Evolutionary conservation across 64 coral and sea anemone genomes (phyloP), one percentile per base, ranked within the genome.

Genomic region (Cladopsammia gracilis): DNA sequence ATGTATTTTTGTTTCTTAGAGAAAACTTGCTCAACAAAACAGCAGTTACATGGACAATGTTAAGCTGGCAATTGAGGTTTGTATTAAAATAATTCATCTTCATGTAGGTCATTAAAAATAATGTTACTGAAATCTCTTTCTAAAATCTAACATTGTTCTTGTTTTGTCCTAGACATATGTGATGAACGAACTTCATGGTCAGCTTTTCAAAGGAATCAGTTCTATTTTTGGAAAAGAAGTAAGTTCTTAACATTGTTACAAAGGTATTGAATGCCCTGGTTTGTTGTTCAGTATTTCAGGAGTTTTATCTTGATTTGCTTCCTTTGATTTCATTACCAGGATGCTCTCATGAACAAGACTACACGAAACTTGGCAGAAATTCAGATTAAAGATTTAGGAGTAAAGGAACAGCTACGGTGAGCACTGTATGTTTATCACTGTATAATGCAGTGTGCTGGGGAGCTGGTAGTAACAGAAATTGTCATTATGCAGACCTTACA

Each of bases 1-100:
- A 62, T 56, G 25, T 81, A 76, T 61, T 67, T 48, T 93, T 89
- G 7, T 82, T 89, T 89, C 72, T 19, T 80, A 99, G 98, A 90
- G 94, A 71, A 99, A 94, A 87, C 87, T 93, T 70, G 84, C 94
- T 24, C 91, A 96, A 88, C 87, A 83, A 16, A 89, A 96, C 78
- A 88, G 80, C 83, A 75, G 50, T 54, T 96, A 95, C 75, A 92
- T 93, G 60, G 98, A 99, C 62, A 99, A 93, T 77, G 85, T 96
- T 6, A 99, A 99, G 80, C 88, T 99, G 1, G 94, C 98, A 4
- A 78, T 99, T 91, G 97, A 99, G 94, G 94, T 99, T 25, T 11
- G 66, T 86, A 20, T 3, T 46, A 10, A 7, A 56, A 12, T 56
- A 56, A 10, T 56, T 10, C 53, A 56, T 56, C 34, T 34, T 34